Evolutionary conservation across 2,797 vertebrate genomes (phyloP).

Genomic region (Argya squamiceps): DNA sequence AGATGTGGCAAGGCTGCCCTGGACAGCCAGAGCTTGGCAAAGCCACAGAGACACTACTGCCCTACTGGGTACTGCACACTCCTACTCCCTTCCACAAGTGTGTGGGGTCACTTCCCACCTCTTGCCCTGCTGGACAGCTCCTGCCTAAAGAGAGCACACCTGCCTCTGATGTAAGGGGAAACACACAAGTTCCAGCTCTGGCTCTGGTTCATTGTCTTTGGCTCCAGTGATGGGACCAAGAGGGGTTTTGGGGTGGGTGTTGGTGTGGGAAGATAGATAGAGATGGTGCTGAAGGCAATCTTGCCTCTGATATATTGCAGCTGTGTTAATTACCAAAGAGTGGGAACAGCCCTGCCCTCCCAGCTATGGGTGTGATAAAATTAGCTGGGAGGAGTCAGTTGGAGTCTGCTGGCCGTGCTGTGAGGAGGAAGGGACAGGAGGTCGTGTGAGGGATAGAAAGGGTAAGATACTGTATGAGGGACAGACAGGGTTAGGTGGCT

Average conservation of each 20-base stretch:
- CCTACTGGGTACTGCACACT: neutral
- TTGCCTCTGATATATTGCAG: neutral
- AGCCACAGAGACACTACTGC: neutral
- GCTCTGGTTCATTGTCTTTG: neutral
- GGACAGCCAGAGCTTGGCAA: neutral
- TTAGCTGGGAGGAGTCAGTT: neutral
- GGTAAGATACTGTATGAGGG: no score
- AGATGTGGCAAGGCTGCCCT: neutral
- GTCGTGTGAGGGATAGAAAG: neutral
- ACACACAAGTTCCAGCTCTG: neutral
- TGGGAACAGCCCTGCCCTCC: neutral
- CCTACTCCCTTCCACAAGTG: no score
- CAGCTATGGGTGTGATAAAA: neutral
- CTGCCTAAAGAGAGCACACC: neutral
- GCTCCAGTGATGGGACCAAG: neutral
- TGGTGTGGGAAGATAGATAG: neutral
- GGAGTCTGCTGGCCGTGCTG: neutral
- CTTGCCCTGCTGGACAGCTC: neutral
- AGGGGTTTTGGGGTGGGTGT: rapidly evolving
- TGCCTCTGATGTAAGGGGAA: neutral
- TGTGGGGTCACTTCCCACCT: neutral
- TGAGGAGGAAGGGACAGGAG: neutral
- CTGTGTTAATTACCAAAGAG: neutral
- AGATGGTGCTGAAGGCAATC: neutral
- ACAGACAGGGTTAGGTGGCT: neutral